phyloP scores from a whole-genome alignment of 64 coral and sea anemone genomes.

The Montipora capricornis region DNA sequence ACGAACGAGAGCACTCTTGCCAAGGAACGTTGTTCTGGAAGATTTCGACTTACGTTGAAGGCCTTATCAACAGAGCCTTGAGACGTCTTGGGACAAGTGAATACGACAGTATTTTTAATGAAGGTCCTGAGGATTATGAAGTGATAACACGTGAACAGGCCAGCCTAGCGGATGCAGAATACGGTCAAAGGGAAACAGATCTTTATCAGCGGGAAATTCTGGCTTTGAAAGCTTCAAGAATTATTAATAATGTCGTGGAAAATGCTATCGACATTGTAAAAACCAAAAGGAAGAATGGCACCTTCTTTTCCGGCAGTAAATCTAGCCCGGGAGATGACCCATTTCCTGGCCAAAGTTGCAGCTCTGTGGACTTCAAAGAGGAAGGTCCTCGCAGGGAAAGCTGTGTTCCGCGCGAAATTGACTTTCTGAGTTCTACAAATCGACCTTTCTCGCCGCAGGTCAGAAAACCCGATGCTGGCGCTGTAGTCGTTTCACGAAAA shows the following conservation, averaged over 20 bases:
- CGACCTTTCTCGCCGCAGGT: slow-evolving; percentile 82
- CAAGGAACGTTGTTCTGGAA: slow-evolving; percentile 22
- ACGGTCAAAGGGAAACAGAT: background rate
- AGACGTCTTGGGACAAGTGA: background rate
- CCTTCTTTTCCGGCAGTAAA: background rate
- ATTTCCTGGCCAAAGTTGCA: background rate
- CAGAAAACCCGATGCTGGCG: background rate
- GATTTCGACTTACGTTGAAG: slow-evolving; percentile 62
- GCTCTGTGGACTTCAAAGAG: slow-evolving; percentile 75
- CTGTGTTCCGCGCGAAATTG: slow-evolving; percentile 21
- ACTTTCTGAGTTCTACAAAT: slow-evolving; percentile 31
- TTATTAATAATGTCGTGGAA: slow-evolving; percentile 5
- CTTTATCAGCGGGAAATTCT: background rate
- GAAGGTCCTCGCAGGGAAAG: slow-evolving; percentile 52
- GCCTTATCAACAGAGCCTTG: slow-evolving; percentile 61
- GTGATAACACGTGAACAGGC: slow-evolving; percentile 16
- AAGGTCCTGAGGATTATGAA: slow-evolving; percentile 9
- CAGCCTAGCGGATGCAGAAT: background rate
- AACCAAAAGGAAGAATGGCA: background rate
- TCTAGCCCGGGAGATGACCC: background rate
- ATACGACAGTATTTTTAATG: background rate
- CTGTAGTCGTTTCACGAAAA: background rate
- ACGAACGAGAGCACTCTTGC: background rate
- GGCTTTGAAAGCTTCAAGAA: slow-evolving; percentile 9
- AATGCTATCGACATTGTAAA: slow-evolving; percentile 26